These are phyloP conservation scores for Samia ricini DNA, from an alignment of 1,140 invertebrate species.

Conservation along the genomic window DNA sequence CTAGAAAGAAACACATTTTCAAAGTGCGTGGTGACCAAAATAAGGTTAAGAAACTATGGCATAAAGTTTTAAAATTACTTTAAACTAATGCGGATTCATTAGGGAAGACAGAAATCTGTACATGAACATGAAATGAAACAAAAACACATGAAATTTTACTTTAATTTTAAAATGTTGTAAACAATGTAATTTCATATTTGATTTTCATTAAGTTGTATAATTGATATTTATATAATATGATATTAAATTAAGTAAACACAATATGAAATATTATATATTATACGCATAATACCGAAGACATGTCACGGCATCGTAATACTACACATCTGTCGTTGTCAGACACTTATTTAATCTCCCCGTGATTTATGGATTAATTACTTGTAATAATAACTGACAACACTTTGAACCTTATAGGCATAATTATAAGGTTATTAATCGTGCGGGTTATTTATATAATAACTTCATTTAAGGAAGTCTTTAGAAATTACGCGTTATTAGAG, in stretches of 20 bases:
- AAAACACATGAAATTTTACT: too few relatives aligned
- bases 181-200: too few relatives aligned
- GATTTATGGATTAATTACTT: slow-evolving; percentile 47
- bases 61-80: too few relatives aligned
- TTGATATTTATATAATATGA: too few relatives aligned
- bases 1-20: too few relatives aligned
- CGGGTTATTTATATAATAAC: not conserved
- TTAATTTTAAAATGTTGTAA: too few relatives aligned
- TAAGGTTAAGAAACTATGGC: too few relatives aligned
- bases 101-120: too few relatives aligned
- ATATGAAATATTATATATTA: slow-evolving; percentile 30
- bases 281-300: slow-evolving; percentile 24
- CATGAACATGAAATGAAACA: too few relatives aligned
- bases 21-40: too few relatives aligned
- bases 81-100: too few relatives aligned
- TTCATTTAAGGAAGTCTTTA: slow-evolving; percentile 2
- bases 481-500: slow-evolving; percentile 6
- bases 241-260: slow-evolving; percentile 5
- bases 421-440: slow-evolving; percentile 11
- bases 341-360: slow-evolving; percentile 48
- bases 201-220: too few relatives aligned
- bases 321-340: slow-evolving; percentile 45
- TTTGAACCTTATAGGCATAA: slow-evolving; percentile 15
- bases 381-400: not conserved
- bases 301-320: slow-evolving; percentile 34